Conservation (phyloP, 2,797 vertebrate genomes). For the Scleropages formosus region DNA sequence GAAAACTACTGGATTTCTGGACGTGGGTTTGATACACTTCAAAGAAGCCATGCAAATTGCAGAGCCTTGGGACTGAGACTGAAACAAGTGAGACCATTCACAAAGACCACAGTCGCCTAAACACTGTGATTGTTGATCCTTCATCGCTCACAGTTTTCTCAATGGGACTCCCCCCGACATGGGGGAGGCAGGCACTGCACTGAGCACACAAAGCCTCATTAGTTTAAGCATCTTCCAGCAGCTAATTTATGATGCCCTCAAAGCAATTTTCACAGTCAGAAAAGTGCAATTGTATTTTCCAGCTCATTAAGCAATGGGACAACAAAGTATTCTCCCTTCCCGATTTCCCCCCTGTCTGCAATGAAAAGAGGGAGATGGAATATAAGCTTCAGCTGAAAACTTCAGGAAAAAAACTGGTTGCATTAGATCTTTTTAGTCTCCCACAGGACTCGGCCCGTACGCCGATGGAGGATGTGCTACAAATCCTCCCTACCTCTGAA, state of each 20-base stretch:
- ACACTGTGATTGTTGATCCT: slow-evolving; percentile 12
- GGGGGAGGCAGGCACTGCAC: slow-evolving; percentile 33
- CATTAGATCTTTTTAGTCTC: slow-evolving; percentile 51
- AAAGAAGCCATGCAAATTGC: slow-evolving; percentile 21
- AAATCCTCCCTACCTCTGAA: slow-evolving; percentile 43
- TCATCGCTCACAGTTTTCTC: slow-evolving; percentile 14
- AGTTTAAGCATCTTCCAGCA: slow-evolving; percentile 69
- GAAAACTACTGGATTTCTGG: not conserved
- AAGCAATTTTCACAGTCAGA: slow-evolving; percentile 75
- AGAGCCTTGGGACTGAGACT: not conserved
- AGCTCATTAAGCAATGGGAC: slow-evolving; percentile 75
- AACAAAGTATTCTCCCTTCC: slow-evolving; percentile 54
- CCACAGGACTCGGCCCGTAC: slow-evolving; percentile 48
- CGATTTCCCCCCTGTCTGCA: slow-evolving; percentile 48
- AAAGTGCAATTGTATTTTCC: slow-evolving; percentile 80
- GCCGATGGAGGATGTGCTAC: slow-evolving; percentile 44
- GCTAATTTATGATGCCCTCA: slow-evolving; percentile 75
- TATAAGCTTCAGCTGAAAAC: slow-evolving; percentile 33
- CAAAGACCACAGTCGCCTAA: slow-evolving; percentile 16
- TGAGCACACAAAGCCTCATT: slow-evolving; percentile 47
- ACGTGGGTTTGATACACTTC: not conserved
- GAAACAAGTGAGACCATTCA: slow-evolving; percentile 4
- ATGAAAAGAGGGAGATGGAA: slow-evolving; percentile 46
- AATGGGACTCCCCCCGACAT: slow-evolving; percentile 25
- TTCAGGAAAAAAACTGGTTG: slow-evolving; percentile 50